These are phyloP conservation scores for Phrynocephalus guinanensis DNA, from an alignment of 2,797 vertebrate species.

Conservation along the genomic window DNA sequence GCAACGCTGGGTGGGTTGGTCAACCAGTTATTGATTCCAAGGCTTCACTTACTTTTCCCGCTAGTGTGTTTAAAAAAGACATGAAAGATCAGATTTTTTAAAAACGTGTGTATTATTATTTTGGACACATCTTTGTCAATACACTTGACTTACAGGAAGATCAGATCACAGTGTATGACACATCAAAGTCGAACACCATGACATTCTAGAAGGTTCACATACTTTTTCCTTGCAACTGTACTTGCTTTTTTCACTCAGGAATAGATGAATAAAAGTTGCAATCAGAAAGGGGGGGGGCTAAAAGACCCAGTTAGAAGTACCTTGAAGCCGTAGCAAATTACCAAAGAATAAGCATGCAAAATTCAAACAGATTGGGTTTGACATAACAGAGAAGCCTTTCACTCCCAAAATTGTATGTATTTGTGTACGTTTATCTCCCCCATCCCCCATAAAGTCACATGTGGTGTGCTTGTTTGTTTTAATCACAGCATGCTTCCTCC, in stretches of 20 bases:
- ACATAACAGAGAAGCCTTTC: slow-evolving; percentile 14
- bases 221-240: background rate
- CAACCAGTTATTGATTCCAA: no score
- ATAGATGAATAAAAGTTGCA: slow-evolving; percentile 5
- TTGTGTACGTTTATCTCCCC: background rate
- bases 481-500: slow-evolving; percentile 47
- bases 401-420: slow-evolving; percentile 32
- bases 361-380: slow-evolving; percentile 1
- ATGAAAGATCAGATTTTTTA: no score
- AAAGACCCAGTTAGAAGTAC: background rate
- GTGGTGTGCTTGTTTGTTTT: slow-evolving; percentile 31
- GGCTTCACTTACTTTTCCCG: no score
- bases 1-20: no score
- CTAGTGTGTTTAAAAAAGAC: no score
- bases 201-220: no score
- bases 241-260: background rate
- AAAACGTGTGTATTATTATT: no score
- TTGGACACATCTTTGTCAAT: no score
- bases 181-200: no score
- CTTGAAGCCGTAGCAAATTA: background rate
- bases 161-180: no score
- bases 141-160: no score
- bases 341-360: background rate
- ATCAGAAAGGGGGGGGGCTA: background rate
- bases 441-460: background rate